Evolutionary conservation across 2,797 vertebrate species (phyloP).

Genomic region (Huso huso): DNA sequence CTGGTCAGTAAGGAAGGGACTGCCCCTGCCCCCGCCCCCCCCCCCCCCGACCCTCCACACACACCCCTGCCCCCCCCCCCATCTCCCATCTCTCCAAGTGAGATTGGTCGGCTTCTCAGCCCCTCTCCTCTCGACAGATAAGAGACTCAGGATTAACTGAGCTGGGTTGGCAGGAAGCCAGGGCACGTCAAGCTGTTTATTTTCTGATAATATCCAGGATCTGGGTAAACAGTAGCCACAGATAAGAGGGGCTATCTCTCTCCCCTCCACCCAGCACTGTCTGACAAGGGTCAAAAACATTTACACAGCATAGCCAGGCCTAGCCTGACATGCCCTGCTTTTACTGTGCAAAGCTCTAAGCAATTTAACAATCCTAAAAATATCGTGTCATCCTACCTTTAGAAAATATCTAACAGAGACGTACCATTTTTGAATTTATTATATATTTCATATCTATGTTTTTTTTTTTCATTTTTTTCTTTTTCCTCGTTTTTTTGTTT

Average conservation of each 20-base stretch:
- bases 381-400: too few relatives aligned
- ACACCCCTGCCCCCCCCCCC: background rate
- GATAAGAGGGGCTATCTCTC: conserved; percentile 49
- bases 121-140: background rate
- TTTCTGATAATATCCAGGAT: conserved; percentile 65
- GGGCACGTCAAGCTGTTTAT: conserved; percentile 47
- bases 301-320: too few relatives aligned
- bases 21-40: background rate
- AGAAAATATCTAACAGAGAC: too few relatives aligned
- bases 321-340: too few relatives aligned
- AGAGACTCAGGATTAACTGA: conserved; percentile 25
- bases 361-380: too few relatives aligned
- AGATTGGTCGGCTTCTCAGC: background rate
- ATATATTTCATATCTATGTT: too few relatives aligned
- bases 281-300: background rate
- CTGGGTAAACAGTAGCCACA: conserved; percentile 55
- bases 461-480: too few relatives aligned
- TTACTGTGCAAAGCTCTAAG: too few relatives aligned
- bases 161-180: conserved; percentile 37
- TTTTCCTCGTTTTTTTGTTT: too few relatives aligned
- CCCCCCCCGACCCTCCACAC: background rate
- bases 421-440: too few relatives aligned
- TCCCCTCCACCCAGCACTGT: conserved; percentile 9
- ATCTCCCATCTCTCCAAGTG: background rate
- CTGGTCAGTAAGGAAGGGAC: conserved; percentile 2